phyloP scores from a whole-genome alignment of 2,113 vertebrate species.

The Bolborhynchus lineola region DNA sequence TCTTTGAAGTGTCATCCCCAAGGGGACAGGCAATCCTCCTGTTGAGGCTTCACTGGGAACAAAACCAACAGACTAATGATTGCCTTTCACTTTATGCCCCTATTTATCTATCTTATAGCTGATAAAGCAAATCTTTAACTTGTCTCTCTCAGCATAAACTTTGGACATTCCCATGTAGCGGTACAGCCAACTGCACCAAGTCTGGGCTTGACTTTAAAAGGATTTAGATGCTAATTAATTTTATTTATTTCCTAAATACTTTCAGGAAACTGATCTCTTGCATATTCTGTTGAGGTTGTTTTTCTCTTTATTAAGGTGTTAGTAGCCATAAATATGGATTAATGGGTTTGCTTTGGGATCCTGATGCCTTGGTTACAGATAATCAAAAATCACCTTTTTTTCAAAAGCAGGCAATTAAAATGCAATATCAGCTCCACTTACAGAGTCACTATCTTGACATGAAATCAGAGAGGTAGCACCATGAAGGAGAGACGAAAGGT shows the following conservation, averaged over 20 bases:
- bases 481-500: slow-evolving; percentile 1
- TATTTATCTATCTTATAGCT: neutral
- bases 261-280: neutral
- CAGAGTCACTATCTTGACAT: neutral
- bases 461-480: neutral
- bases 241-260: neutral
- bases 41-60: neutral
- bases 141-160: neutral
- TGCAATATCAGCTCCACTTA: neutral
- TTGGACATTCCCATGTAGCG: neutral
- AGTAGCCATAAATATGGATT: neutral
- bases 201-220: neutral
- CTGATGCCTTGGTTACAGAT: neutral
- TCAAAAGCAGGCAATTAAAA: neutral
- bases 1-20: neutral
- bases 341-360: neutral
- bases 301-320: neutral
- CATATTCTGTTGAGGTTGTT: neutral
- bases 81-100: neutral
- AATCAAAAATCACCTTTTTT: neutral
- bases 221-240: neutral
- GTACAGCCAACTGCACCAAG: neutral
- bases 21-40: neutral
- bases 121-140: neutral
- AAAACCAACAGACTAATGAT: neutral